Evolutionary conservation across 2,888 invertebrate species (phyloP).

Genomic region (Anorthoa munda): DNA sequence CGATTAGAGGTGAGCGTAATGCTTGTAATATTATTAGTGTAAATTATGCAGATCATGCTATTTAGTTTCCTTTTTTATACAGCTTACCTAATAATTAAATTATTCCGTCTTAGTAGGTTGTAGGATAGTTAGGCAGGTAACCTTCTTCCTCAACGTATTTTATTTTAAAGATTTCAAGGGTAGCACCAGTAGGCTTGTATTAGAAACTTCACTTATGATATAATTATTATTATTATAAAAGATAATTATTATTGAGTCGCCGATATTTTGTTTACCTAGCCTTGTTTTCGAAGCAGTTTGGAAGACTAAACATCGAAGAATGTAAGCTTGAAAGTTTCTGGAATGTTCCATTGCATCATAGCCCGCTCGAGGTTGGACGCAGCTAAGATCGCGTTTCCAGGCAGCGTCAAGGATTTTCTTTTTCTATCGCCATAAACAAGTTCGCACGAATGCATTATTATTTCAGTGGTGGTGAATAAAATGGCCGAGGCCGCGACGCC

Average conservation of each 20-base stretch:
- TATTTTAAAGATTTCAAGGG: neutral
- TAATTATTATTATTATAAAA: too few species aligned
- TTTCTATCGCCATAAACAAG: slow-evolving; percentile 64
- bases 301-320: slow-evolving; percentile 13
- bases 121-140: too few species aligned
- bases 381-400: slow-evolving; percentile 54
- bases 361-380: slow-evolving; percentile 42
- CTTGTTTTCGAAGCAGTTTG: neutral
- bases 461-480: slow-evolving; percentile 64
- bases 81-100: neutral
- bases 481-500: slow-evolving; percentile 57
- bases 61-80: neutral
- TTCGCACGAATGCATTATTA: slow-evolving; percentile 66
- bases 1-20: slow-evolving; percentile 18
- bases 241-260: neutral
- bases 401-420: slow-evolving; percentile 67
- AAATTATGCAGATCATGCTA: slow-evolving; percentile 13
- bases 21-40: slow-evolving; percentile 13
- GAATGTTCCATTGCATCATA: slow-evolving; percentile 59
- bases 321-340: slow-evolving; percentile 28
- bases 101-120: too few species aligned
- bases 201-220: neutral
- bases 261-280: too few species aligned
- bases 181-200: neutral
- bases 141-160: neutral